These are phyloP conservation scores for Syngnathoides biaculeatus DNA, from an alignment of 2,113 vertebrate genomes.

Conservation along the genomic window DNA sequence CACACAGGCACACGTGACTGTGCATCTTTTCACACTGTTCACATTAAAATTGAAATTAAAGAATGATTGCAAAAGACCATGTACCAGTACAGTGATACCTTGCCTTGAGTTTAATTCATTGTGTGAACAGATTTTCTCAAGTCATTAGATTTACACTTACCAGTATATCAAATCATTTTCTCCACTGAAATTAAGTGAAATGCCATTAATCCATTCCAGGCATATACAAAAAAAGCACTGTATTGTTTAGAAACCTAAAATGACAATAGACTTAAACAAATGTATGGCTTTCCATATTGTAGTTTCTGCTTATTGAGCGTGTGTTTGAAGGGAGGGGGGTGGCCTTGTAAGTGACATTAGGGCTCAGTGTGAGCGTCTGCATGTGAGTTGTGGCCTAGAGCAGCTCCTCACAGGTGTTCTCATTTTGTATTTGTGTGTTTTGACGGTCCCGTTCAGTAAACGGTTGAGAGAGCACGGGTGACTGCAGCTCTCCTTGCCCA, in stretches of 20 bases:
- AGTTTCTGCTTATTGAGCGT: neutral
- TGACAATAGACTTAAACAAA: neutral
- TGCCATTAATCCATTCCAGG: neutral
- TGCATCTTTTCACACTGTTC: constrained; percentile 8
- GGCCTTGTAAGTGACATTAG: neutral
- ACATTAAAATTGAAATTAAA: constrained; percentile 2
- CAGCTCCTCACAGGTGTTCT: neutral
- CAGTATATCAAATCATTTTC: neutral
- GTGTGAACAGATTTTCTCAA: neutral
- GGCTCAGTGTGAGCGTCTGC: neutral
- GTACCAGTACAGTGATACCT: neutral
- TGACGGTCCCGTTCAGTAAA: neutral
- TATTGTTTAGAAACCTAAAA: no score
- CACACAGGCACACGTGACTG: no score
- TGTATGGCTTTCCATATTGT: neutral
- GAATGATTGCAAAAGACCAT: neutral
- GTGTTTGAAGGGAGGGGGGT: neutral
- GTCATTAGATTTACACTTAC: neutral
- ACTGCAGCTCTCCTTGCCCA: neutral
- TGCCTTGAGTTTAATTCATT: neutral
- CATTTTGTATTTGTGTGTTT: neutral
- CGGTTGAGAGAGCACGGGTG: no score
- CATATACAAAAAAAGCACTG: no score
- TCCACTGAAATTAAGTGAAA: neutral
- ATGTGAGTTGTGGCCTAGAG: neutral